phyloP scores from a whole-genome alignment of 2,888 invertebrate species.

The Trichopoda pennipes region DNA sequence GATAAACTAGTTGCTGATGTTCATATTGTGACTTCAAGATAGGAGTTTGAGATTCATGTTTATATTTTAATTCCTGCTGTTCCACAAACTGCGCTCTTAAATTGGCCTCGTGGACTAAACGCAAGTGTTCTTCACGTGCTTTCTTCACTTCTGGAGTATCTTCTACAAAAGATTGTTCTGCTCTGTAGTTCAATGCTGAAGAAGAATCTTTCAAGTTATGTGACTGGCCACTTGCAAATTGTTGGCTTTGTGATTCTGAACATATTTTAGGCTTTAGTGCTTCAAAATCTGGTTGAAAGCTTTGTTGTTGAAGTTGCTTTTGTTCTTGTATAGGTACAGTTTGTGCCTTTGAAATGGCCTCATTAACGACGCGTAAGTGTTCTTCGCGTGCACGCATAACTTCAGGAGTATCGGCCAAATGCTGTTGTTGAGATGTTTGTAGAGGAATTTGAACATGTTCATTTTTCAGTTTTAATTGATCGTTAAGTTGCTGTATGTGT shows the following conservation, averaged over 20 bases:
- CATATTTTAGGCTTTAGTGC: neutral
- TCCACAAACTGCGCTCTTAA: conserved; percentile 57
- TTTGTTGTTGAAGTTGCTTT: conserved; percentile 30
- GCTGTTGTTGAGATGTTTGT: neutral
- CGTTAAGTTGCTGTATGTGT: neutral
- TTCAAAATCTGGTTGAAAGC: neutral
- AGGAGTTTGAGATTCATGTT: conserved; percentile 30
- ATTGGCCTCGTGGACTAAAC: conserved; percentile 70
- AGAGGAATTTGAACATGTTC: conserved; percentile 2
- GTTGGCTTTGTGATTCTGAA: neutral
- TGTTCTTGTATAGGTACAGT: conserved; percentile 18
- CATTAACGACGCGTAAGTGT: conserved; percentile 71
- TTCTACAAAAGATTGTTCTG: conserved; percentile 21
- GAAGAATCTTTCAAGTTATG: neutral
- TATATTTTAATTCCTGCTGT: conserved; percentile 49
- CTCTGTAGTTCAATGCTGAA: neutral
- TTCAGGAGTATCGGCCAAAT: conserved; percentile 72
- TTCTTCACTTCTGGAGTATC: conserved; percentile 71
- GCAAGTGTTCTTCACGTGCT: conserved; percentile 75
- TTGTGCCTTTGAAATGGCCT: conserved; percentile 69
- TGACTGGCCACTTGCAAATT: neutral
- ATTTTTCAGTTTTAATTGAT: conserved; percentile 9
- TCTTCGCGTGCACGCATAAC: conserved; percentile 73
- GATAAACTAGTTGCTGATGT: conserved; percentile 6
- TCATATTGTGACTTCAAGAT: conserved; percentile 23